phyloP scores from a whole-genome alignment of 2,888 invertebrate species.

The Digitonthophagus gazella region DNA sequence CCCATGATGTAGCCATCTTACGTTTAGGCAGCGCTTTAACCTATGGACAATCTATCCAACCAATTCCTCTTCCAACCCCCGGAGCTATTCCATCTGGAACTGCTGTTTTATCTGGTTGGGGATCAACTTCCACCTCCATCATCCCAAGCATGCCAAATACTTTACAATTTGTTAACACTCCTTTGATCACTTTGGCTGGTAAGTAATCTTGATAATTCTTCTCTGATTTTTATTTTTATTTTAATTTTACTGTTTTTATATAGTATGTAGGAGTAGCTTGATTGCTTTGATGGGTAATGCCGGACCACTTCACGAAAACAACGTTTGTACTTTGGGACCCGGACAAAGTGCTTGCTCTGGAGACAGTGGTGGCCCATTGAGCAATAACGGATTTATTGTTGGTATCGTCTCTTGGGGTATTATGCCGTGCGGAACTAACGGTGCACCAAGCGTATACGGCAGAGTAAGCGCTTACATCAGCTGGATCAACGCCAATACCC shows the following conservation, averaged over 20 bases:
- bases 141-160: slow-evolving; percentile 36
- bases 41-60: slow-evolving; percentile 40
- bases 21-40: slow-evolving; percentile 44
- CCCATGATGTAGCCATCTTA: slow-evolving; percentile 56
- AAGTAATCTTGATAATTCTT: slow-evolving; percentile 19
- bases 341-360: slow-evolving; percentile 53
- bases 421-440: slow-evolving; percentile 53
- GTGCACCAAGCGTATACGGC: slow-evolving; percentile 56
- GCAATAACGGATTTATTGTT: slow-evolving; percentile 44
- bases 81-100: slow-evolving; percentile 38
- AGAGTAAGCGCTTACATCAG: slow-evolving; percentile 53
- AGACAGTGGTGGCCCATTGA: slow-evolving; percentile 58
- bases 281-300: slow-evolving; percentile 43
- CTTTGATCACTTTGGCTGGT: neutral
- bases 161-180: slow-evolving; percentile 40
- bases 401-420: slow-evolving; percentile 59
- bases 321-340: slow-evolving; percentile 51
- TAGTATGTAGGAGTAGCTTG: slow-evolving; percentile 49
- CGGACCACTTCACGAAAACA: slow-evolving; percentile 49
- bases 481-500: slow-evolving; percentile 46
- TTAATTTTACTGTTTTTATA: slow-evolving; percentile 29
- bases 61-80: slow-evolving; percentile 45
- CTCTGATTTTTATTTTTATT: too few species aligned
- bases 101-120: slow-evolving; percentile 53
- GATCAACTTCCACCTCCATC: slow-evolving; percentile 32